Evolutionary conservation across 2,888 invertebrate genomes (phyloP).

Genomic region (Halocaridina rubra): DNA sequence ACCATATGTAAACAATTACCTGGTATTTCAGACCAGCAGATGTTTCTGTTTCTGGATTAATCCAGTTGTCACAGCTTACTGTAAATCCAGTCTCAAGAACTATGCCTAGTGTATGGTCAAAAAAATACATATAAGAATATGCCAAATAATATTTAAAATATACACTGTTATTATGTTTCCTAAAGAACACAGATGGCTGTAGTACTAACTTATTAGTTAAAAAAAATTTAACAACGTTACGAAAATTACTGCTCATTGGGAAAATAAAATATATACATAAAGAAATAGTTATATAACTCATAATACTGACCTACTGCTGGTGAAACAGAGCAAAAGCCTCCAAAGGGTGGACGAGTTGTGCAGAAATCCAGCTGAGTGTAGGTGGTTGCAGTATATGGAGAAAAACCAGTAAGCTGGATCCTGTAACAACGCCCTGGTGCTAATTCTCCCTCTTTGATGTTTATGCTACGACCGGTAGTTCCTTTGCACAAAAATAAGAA

Average conservation of each 20-base stretch:
- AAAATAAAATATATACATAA: too few species aligned
- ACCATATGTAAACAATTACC: neutral
- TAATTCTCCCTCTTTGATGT: neutral
- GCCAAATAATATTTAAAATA: too few species aligned
- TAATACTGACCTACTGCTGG: constrained; percentile 16
- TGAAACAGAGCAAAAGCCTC: constrained; percentile 11
- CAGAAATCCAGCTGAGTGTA: constrained; percentile 20
- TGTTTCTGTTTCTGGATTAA: constrained; percentile 28
- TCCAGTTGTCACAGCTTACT: constrained; percentile 24
- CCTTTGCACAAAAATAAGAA: neutral
- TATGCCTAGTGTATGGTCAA: neutral
- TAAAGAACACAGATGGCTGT: too few species aligned
- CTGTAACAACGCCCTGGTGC: neutral
- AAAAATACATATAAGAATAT: neutral
- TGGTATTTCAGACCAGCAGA: constrained; percentile 22
- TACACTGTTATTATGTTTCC: too few species aligned
- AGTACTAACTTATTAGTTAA: too few species aligned
- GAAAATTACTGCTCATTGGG: too few species aligned
- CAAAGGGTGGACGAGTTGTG: constrained; percentile 35
- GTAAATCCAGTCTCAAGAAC: constrained; percentile 28
- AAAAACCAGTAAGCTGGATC: neutral
- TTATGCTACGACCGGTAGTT: neutral
- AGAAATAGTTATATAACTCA: too few species aligned
- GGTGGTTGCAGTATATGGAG: neutral
- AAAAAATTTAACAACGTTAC: too few species aligned